phyloP scores from a whole-genome alignment of 2,797 vertebrate species.

The Silurus lanzhouensis region DNA sequence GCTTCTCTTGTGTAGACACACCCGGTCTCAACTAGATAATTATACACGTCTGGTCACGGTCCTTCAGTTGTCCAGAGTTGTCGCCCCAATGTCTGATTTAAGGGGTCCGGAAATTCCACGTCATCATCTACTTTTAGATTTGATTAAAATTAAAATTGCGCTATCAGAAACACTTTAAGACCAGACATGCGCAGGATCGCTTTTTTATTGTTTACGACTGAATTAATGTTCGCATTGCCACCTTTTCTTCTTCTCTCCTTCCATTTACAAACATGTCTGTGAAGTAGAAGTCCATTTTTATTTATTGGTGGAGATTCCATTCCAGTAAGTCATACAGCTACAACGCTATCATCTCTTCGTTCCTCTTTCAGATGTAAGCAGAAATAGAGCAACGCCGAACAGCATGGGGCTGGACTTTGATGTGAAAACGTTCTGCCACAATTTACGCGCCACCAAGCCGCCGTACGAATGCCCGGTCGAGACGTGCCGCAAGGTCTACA shows the following conservation, averaged over 20 bases:
- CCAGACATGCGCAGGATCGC: too few species aligned
- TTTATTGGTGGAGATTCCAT: not conserved
- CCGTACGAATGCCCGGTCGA: conserved; percentile 97
- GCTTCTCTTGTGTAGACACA: too few species aligned
- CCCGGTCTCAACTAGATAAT: too few species aligned
- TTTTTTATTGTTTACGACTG: not conserved
- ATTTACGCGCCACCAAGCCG: conserved; percentile 94
- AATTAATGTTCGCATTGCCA: not conserved
- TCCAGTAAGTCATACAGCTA: not conserved
- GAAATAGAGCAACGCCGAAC: conserved; percentile 63
- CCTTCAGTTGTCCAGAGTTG: too few species aligned
- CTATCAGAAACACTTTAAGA: too few species aligned
- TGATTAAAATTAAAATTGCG: too few species aligned
- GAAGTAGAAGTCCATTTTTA: not conserved
- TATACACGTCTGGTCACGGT: too few species aligned
- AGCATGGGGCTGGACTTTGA: conserved; percentile 98
- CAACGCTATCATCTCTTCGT: not conserved
- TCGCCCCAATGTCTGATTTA: too few species aligned
- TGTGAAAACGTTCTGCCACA: conserved; percentile 98
- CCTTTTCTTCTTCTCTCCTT: not conserved
- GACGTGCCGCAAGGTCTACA: conserved; percentile 96
- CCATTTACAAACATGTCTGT: not conserved
- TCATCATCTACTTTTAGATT: too few species aligned
- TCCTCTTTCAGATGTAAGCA: conserved; percentile 78
- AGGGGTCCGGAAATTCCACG: too few species aligned